phyloP scores from a whole-genome alignment of 2,888 invertebrate species.

The Cheilosia grossa region DNA sequence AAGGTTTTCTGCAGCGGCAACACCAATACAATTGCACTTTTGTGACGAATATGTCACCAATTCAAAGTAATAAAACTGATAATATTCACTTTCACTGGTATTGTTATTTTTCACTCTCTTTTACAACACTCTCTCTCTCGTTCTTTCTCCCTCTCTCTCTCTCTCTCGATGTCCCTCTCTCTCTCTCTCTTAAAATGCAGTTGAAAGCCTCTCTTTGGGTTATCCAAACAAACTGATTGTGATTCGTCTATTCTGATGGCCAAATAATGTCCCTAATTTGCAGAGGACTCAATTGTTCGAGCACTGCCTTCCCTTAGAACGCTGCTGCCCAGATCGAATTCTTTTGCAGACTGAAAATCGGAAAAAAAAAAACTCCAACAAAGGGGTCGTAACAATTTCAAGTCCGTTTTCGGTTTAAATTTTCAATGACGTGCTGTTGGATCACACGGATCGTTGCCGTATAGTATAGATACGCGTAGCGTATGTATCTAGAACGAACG shows the following conservation, averaged over 20 bases:
- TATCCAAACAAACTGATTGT: background rate
- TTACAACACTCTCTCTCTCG: conserved; percentile 16
- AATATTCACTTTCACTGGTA: conserved; percentile 65
- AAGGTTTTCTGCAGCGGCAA: conserved; percentile 8
- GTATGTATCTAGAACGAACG: conserved; percentile 63
- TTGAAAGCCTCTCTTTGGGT: conserved; percentile 29
- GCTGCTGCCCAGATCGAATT: conserved; percentile 65
- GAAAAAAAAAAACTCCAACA: conserved; percentile 41
- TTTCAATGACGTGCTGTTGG: conserved; percentile 46
- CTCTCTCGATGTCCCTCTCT: conserved; percentile 22
- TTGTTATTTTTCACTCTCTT: conserved; percentile 34
- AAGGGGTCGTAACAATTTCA: conserved; percentile 47
- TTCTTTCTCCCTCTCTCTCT: conserved; percentile 26
- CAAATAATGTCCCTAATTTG: conserved; percentile 18
- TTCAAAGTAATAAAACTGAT: background rate
- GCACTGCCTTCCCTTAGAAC: conserved; percentile 35
- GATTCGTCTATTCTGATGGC: background rate
- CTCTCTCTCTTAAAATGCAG: conserved; percentile 38
- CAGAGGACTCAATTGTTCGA: conserved; percentile 40
- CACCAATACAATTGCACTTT: conserved; percentile 10
- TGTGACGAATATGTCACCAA: conserved; percentile 4
- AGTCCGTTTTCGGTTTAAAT: conserved; percentile 50
- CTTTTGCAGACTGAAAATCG: conserved; percentile 57
- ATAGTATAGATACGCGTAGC: background rate
- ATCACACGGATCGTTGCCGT: conserved; percentile 11